Evolutionary conservation across 2,113 vertebrate genomes (phyloP), one percentile per base, ranked within the genome.

Genomic region (Amphilophus citrinellus): DNA sequence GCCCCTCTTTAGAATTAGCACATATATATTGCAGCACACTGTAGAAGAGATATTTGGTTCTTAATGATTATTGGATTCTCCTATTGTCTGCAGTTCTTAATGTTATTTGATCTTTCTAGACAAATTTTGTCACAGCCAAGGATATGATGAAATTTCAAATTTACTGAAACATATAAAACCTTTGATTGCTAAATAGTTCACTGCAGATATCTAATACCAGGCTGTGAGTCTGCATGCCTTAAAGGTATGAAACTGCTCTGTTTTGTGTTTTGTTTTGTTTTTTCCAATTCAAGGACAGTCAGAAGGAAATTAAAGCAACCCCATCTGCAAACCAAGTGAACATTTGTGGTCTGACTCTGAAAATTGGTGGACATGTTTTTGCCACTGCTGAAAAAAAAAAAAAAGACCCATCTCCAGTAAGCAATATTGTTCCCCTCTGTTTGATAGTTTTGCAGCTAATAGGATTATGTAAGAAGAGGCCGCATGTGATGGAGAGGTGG

Each of bases 391-490:
- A 79, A 39, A 22, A 53, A 24, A 22, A 22, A 22, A 22, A 85
- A 66, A 81, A 27, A 8, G 24, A 56, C 50, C 30, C n/a, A 75
- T 13, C 42, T 58, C 53, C 59, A 61, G 65, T 71, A 80, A 85
- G 87, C 44, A 77, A 78, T 82, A 73, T 56, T 75, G 3, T 84
- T 58, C 68, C 82, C 61, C 59, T 85, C 62, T 80, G 59, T 75
- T 84, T 87, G 82, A 84, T 80, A 76, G 50, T 76, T 78, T 84
- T 88, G 50, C 32, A 10, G 65, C 78, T 91, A 89, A 91, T 88
- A 84, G 86, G 84, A 91, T 92, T 90, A 93, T 88, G 79, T 82
- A 88, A 91, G 84, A 87, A 73, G 81, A 90, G 79, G 79, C 66
- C 77, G 62, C 14, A 24, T 81, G 77, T 88, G 90, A 91, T 86